A percentile compares a stretch with the other conserved stretches of the same genome.
These are phyloP conservation scores for Ctenodactylus gundi DNA, from an alignment of 2,113 vertebrate species.

Conservation along the genomic window DNA sequence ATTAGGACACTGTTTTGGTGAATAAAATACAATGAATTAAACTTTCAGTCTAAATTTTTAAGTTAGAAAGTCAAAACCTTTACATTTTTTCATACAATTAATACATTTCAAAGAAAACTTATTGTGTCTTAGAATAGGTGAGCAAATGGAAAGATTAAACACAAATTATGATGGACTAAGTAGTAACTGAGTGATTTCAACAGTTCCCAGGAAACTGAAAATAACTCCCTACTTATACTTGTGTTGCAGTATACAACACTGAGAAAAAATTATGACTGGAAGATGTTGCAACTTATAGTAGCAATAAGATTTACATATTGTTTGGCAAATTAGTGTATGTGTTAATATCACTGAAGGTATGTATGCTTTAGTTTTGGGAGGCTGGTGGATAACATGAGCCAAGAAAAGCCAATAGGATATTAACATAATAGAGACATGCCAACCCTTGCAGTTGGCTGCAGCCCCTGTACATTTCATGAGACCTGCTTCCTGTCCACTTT, in stretches of 20 bases:
- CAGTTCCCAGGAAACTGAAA: background rate
- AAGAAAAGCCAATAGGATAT: slow-evolving; percentile 50
- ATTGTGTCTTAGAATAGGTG: slow-evolving; percentile 3
- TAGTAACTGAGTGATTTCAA: background rate
- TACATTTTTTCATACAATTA: slow-evolving; percentile 53
- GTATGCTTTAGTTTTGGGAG: slow-evolving; percentile 45
- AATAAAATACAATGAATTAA: slow-evolving; percentile 46
- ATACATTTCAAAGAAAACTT: slow-evolving; percentile 15
- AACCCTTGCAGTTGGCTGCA: background rate
- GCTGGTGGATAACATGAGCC: slow-evolving; percentile 45
- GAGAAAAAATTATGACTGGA: slow-evolving; percentile 58
- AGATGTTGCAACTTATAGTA: slow-evolving; percentile 59
- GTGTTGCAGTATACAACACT: slow-evolving; percentile 58
- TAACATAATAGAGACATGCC: slow-evolving; percentile 55
- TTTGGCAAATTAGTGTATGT: slow-evolving; percentile 57
- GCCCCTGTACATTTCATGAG: background rate
- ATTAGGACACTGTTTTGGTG: slow-evolving; percentile 10
- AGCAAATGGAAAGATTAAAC: slow-evolving; percentile 27
- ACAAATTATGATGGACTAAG: background rate
- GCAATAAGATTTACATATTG: slow-evolving; percentile 72
- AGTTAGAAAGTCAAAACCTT: background rate
- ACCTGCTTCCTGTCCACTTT: rapidly evolving
- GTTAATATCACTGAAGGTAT: slow-evolving; percentile 16
- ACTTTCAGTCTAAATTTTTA: background rate
- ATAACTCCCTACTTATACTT: slow-evolving; percentile 4